phyloP scores from a whole-genome alignment of 1,140 invertebrate species.

The Lithobius niger region DNA sequence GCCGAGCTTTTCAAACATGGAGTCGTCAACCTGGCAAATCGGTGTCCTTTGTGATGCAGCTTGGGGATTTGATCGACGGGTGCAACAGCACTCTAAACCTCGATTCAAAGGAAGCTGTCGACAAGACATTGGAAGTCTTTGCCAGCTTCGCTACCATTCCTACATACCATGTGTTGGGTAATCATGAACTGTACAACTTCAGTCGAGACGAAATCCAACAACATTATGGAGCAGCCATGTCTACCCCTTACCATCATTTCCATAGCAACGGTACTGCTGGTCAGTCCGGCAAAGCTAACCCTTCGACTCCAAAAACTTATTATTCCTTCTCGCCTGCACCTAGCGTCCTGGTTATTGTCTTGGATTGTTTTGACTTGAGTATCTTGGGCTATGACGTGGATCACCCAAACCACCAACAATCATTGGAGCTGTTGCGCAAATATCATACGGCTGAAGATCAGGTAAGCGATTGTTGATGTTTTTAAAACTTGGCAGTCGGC shows the following conservation, averaged over 20 bases:
- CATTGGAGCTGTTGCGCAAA: conserved; percentile 17
- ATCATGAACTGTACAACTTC: conserved; percentile 35
- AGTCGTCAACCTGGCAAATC: conserved; percentile 5
- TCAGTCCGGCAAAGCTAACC: conserved; percentile 3
- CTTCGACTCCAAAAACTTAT: conserved; percentile 16
- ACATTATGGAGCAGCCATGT: conserved; percentile 15
- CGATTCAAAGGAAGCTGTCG: conserved; percentile 11
- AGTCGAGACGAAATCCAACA: conserved; percentile 18
- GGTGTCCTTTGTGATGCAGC: conserved; percentile 27
- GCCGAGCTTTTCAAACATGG: conserved; percentile 27
- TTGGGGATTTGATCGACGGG: conserved; percentile 34
- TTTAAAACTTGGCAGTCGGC: too few relatives aligned
- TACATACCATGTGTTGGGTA: conserved; percentile 29
- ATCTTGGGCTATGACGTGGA: conserved; percentile 22
- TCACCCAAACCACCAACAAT: conserved; percentile 19
- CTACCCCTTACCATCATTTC: not conserved
- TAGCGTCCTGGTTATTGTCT: conserved; percentile 23
- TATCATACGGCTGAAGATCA: conserved; percentile 26
- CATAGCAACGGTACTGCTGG: too few relatives aligned
- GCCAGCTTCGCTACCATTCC: conserved; percentile 19
- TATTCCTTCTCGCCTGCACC: conserved; percentile 24
- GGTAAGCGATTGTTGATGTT: not conserved
- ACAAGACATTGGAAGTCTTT: conserved; percentile 15
- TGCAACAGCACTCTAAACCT: conserved; percentile 18
- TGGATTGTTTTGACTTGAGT: conserved; percentile 31